These are phyloP conservation scores for Himalopsyche tibetana DNA, from an alignment of 2,888 invertebrate species.

Conservation along the genomic window DNA sequence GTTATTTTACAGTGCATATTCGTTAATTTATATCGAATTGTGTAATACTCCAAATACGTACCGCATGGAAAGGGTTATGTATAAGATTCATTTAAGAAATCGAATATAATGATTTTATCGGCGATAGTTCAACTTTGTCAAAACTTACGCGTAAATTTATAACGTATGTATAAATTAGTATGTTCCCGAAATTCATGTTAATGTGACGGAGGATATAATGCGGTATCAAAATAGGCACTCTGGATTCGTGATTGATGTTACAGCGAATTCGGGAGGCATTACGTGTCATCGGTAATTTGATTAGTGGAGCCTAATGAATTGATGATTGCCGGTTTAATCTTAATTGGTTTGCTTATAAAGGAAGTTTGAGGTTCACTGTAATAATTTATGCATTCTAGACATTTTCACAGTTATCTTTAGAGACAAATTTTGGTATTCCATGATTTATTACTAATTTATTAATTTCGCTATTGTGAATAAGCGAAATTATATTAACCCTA, in stretches of 20 bases:
- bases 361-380: background rate
- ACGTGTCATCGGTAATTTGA: constrained; percentile 23
- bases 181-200: background rate
- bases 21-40: too few relatives aligned
- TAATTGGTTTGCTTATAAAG: background rate
- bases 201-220: background rate
- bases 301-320: constrained; percentile 6
- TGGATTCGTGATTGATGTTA: background rate
- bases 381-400: background rate
- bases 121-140: background rate
- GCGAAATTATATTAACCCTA: too few relatives aligned
- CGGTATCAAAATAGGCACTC: constrained; percentile 17
- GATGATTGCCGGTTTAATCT: constrained; percentile 20
- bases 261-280: background rate
- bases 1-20: too few relatives aligned
- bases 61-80: too few relatives aligned
- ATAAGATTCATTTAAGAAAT: too few relatives aligned
- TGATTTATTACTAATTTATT: background rate
- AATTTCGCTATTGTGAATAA: background rate
- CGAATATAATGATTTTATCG: background rate
- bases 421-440: background rate
- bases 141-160: background rate
- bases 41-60: too few relatives aligned
- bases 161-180: background rate
- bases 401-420: background rate